These are phyloP conservation scores for Gobio occitaniae DNA, from an alignment of 2,797 vertebrate species.

Conservation along the genomic window DNA sequence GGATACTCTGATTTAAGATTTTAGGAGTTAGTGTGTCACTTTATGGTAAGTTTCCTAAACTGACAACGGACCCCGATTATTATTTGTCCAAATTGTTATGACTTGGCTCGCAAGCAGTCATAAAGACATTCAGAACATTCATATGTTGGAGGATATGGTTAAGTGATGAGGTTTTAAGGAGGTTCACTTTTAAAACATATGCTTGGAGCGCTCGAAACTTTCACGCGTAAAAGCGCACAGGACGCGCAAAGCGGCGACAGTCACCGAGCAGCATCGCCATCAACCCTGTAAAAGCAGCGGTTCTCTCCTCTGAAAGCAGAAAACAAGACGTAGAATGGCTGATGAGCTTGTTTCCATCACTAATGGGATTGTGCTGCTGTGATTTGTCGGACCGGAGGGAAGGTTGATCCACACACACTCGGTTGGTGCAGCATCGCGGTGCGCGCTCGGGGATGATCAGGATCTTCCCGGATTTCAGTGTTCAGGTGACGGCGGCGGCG, in stretches of 20 bases:
- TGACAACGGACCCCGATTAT: neutral
- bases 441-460: constrained; percentile 88
- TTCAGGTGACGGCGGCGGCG: constrained; percentile 94
- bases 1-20: neutral
- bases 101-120: neutral
- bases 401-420: constrained; percentile 76
- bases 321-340: constrained; percentile 79
- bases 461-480: constrained; percentile 99
- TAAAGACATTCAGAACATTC: neutral
- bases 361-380: constrained; percentile 87
- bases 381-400: constrained; percentile 81
- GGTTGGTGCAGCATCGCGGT: constrained; percentile 66
- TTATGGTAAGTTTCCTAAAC: constrained; percentile 23
- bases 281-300: constrained; percentile 65
- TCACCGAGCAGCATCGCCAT: neutral
- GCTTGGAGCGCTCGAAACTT: constrained; percentile 21
- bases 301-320: constrained; percentile 70
- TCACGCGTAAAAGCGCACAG: constrained; percentile 41
- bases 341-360: constrained; percentile 72
- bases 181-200: neutral
- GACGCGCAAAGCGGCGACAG: constrained; percentile 33
- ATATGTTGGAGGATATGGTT: constrained; percentile 15
- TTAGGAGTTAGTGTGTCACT: constrained; percentile 3
- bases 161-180: neutral
- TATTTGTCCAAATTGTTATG: neutral